Base-by-base conservation (phyloP, 35 echinoderm and acorn worm species). In the Ophiothrix spiculata region DNA sequence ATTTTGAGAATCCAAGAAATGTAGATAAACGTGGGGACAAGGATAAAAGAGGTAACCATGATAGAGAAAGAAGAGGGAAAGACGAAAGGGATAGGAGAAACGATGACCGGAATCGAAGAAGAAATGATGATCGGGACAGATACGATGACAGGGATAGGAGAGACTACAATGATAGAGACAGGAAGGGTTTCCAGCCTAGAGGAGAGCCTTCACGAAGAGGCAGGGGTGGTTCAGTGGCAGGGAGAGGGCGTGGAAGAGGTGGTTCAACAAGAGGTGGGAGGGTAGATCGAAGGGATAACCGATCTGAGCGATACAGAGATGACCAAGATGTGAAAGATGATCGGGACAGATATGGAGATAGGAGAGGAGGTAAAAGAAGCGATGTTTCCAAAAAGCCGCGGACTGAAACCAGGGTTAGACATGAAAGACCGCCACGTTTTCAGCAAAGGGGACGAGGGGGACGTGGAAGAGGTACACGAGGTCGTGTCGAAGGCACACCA, bases 201-300 rank as follows among this genome's bases (percentile, higher is more conserved):
- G 94, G 94, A 46, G 94, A 97, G 41, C 89, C 96, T 3, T 93
- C 91, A 4, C 91, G 89, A 73, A 94, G 96, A 81, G 96, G 96
- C 34, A 85, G 95, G 64, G 91, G 91, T 35, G 29, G 83, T 40
- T 79, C 74, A 28, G 35, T 35, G 29, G 34, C 64, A 10, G 42
- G 73, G 23, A 84, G 85, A 63, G 85, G 91, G 15, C 81, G 91
- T 49, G 84, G 87, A 1, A 91, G 89, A 77, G 75, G 90, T 75
- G 89, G 89, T 40, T 33, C 39, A 82, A 39, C 38, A 34, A 74
- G 75, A 39, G 81, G 89, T 34, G 77, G n/a, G n/a, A n/a, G n/a
- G n/a, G 83, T 45, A 41, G 79, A 19, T 25, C 86, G 41, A 81
- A 93, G 56, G 38, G 73, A 14, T 56, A 54, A 63, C 49, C 0